Evolutionary conservation across 2,888 invertebrate genomes (phyloP).

Genomic region (Nesidiocoris tenuis): DNA sequence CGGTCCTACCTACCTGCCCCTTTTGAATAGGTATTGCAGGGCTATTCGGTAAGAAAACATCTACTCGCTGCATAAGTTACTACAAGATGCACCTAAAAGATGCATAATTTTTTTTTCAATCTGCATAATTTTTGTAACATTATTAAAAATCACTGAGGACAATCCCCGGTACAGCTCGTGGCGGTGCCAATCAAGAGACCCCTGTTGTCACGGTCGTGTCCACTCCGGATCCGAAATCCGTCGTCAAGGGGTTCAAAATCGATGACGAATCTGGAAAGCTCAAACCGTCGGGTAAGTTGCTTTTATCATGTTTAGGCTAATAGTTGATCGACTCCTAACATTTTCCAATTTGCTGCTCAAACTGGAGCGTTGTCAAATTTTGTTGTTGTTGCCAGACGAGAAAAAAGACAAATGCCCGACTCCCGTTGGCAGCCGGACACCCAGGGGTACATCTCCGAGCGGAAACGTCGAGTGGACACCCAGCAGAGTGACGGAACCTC

Average conservation of each 20-base stretch:
- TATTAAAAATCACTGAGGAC: too few species aligned
- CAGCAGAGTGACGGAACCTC: neutral
- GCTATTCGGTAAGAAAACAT: too few species aligned
- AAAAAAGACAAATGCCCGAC: conserved; percentile 34
- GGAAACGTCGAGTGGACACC: conserved; percentile 7
- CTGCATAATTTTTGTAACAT: too few species aligned
- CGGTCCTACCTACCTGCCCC: too few species aligned
- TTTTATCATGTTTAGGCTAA: neutral
- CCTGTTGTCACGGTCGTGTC: conserved; percentile 48
- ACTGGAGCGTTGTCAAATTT: too few species aligned
- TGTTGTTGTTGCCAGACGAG: conserved; percentile 12
- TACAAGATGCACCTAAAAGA: too few species aligned
- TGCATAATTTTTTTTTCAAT: too few species aligned
- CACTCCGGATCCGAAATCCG: conserved; percentile 46
- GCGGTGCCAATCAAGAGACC: neutral
- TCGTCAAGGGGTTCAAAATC: conserved; percentile 48
- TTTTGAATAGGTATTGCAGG: too few species aligned
- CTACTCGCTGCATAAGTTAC: too few species aligned
- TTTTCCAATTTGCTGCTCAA: too few species aligned
- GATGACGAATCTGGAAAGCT: conserved; percentile 15
- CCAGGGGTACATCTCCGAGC: conserved; percentile 19
- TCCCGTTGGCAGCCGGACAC: conserved; percentile 7
- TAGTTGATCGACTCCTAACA: too few species aligned
- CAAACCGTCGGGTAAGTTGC: conserved; percentile 16
- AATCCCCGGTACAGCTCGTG: neutral